phyloP scores from a whole-genome alignment of 2,888 invertebrate genomes.

The Drosophila subquinaria region DNA sequence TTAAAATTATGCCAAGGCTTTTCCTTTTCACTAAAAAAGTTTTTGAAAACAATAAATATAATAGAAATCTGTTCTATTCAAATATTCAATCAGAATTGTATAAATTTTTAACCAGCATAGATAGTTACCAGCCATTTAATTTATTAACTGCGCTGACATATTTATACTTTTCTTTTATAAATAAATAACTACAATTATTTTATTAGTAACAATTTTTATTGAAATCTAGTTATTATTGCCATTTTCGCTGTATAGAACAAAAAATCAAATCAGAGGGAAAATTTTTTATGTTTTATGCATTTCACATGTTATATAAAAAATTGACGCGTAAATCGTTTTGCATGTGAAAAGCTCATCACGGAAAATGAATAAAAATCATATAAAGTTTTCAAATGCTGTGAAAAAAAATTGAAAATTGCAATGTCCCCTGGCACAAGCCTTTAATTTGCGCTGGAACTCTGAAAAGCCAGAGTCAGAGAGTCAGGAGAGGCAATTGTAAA shows the following conservation, averaged over 20 bases:
- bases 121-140: slow-evolving; percentile 3
- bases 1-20: neutral
- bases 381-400: slow-evolving; percentile 37
- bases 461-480: slow-evolving; percentile 17
- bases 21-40: too few relatives aligned
- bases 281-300: slow-evolving; percentile 51
- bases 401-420: slow-evolving; percentile 9
- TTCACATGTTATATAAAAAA: slow-evolving; percentile 37
- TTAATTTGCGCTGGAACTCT: slow-evolving; percentile 19
- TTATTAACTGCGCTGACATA: slow-evolving; percentile 11
- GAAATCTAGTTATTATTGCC: slow-evolving; percentile 16
- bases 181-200: slow-evolving; percentile 9
- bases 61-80: neutral
- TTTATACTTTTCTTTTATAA: neutral
- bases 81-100: neutral
- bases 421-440: slow-evolving; percentile 20
- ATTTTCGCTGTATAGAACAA: slow-evolving; percentile 20
- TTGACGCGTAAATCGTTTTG: slow-evolving; percentile 53
- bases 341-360: slow-evolving; percentile 45
- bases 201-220: neutral
- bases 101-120: slow-evolving; percentile 5
- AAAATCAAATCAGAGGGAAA: slow-evolving; percentile 57
- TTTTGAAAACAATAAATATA: neutral
- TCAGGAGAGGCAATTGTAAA: neutral
- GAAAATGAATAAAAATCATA: slow-evolving; percentile 57